Conservation (phyloP, 1,140 invertebrate species). For the Sinella curviseta region DNA sequence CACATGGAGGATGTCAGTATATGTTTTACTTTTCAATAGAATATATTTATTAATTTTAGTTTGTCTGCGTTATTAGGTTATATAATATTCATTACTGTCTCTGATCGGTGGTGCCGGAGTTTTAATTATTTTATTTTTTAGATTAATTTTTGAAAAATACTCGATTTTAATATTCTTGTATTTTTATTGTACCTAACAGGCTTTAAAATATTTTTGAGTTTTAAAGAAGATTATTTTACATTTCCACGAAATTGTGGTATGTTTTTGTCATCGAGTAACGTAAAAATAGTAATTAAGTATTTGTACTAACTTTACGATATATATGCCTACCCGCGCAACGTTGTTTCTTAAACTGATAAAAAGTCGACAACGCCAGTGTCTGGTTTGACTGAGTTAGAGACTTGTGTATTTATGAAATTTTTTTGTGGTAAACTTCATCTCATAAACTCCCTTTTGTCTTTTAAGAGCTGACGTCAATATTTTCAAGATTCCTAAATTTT, state of each 20-base stretch:
- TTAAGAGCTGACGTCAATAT: too few species aligned
- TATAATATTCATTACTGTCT: neutral
- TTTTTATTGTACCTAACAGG: constrained; percentile 24
- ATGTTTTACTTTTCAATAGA: neutral
- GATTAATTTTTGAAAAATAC: neutral
- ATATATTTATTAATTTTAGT: neutral
- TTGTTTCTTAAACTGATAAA: neutral
- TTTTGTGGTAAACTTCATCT: neutral
- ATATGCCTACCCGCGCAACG: neutral
- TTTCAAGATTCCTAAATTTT: too few species aligned
- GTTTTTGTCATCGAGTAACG: neutral
- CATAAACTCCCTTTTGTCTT: neutral
- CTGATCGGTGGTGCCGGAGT: constrained; percentile 17
- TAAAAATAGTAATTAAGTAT: too few species aligned
- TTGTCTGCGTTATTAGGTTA: neutral
- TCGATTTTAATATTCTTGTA: constrained; percentile 6
- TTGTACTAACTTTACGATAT: too few species aligned
- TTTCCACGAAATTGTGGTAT: neutral
- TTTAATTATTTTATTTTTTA: constrained; percentile 17
- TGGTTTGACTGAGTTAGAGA: neutral
- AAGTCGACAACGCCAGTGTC: neutral
- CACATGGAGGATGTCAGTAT: neutral
- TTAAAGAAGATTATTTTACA: too few species aligned
- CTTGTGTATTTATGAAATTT: neutral
- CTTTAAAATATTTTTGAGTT: constrained; percentile 1